Percentiles rank a stretch among this genome's conserved stretches.
Conservation (phyloP, 1,140 invertebrate species). For the Drosophila obscura region DNA sequence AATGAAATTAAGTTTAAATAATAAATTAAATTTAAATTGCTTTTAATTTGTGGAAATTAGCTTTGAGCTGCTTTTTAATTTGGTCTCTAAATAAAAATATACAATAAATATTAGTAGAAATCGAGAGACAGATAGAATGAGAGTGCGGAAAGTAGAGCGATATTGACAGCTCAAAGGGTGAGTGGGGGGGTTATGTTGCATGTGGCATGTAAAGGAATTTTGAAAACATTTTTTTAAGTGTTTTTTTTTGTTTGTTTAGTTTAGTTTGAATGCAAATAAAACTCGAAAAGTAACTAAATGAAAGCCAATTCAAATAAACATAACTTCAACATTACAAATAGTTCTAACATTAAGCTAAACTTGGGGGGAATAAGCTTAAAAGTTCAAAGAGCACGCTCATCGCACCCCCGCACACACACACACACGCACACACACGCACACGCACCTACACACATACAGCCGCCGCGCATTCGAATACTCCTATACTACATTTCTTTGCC, state of each 20-base stretch:
- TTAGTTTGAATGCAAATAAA: constrained; percentile 34
- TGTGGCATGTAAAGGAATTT: background rate
- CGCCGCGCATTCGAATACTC: constrained; percentile 40
- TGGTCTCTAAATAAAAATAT: constrained; percentile 64
- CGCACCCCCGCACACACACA: constrained; percentile 32
- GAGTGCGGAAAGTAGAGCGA: constrained; percentile 9
- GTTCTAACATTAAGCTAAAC: constrained; percentile 63
- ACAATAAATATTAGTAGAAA: constrained; percentile 78
- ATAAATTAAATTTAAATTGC: constrained; percentile 53
- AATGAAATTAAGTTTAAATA: constrained; percentile 32
- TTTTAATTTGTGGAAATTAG: constrained; percentile 24
- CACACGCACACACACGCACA: constrained; percentile 2
- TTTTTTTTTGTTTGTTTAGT: background rate
- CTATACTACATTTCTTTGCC: constrained; percentile 15
- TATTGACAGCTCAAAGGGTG: constrained; percentile 60
- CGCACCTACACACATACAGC: constrained; percentile 10
- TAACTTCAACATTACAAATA: constrained; percentile 58
- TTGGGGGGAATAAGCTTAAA: constrained; percentile 55
- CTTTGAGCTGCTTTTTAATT: constrained; percentile 72
- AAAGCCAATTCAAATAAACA: constrained; percentile 56
- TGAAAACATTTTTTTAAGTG: background rate
- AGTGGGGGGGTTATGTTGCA: constrained; percentile 34
- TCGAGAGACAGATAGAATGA: background rate
- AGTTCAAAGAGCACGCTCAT: constrained; percentile 72
- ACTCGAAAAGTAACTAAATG: constrained; percentile 7